These are phyloP conservation scores for Pissodes strobi DNA, from an alignment of 1,140 invertebrate species.

Conservation along the genomic window DNA sequence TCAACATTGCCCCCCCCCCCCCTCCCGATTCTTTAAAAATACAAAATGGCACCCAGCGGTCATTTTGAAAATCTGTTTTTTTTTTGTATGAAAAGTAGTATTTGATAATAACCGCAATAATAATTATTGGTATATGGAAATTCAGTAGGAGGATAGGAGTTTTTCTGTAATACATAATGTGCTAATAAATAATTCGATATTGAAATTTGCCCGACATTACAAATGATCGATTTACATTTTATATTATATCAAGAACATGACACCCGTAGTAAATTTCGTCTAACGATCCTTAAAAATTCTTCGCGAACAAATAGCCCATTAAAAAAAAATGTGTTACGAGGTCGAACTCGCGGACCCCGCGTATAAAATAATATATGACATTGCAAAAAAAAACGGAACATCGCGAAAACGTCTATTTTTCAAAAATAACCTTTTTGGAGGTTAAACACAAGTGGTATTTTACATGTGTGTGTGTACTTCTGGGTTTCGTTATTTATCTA, in stretches of 20 bases:
- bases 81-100: no score
- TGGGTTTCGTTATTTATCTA: conserved; percentile 1
- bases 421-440: neutral
- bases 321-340: neutral
- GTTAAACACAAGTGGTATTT: neutral
- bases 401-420: neutral
- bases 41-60: no score
- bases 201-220: no score
- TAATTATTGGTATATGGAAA: no score
- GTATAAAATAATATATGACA: neutral
- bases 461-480: neutral
- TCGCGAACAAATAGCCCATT: neutral
- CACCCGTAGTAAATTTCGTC: neutral
- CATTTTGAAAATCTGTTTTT: no score
- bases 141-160: no score
- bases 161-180: no score
- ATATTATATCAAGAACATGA: neutral
- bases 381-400: neutral
- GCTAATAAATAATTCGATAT: no score
- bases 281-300: conserved; percentile 1
- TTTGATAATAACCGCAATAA: no score
- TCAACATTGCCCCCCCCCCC: no score
- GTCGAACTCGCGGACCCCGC: neutral
- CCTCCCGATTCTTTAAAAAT: no score
- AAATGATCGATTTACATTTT: neutral